Base-by-base conservation (phyloP, 2,113 vertebrate genomes). In the Gambusia affinis region DNA sequence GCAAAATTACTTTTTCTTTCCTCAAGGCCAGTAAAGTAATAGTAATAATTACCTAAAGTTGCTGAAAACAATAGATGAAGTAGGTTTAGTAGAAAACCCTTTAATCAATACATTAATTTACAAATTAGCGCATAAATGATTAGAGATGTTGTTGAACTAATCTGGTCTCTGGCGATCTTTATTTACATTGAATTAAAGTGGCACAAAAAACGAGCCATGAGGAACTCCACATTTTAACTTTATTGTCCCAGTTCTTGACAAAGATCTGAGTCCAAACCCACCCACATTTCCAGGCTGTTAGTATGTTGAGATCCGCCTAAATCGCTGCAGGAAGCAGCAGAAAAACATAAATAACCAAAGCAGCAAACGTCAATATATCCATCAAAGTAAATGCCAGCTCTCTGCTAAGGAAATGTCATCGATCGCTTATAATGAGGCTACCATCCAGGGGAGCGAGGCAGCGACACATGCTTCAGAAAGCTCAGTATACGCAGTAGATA, bases 381-480 rank as follows among this genome's bases (percentile, higher is more conserved):
- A 87, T 91, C 80, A 81, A 76, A 63, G 81, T 82, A 92, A 94
- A 93, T 93, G 92, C 79, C 93, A 93, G 75, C 71, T 64, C 63
- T 37, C 31, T 82, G 85, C 79, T 77, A n/a, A 75, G 88, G 81
- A 93, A 93, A 94, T 93, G 89, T 89, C 91, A 90, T 65, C 86
- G 80, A 44, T 60, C 81, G 70, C 87, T 92, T 87, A 85, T 87
- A 87, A 87, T 84, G 72, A 77, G 73, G 2, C 22, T 2, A 37
- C 69, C 61, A 51, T 71, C 28, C 37, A 15, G 47, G 3, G 69
- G 42, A 57, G 51, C 0, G 30, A 30, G 33, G 71, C 74, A 33
- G 67, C 47, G 82, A n/a, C 2, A 8, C 60, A 72, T 81, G 68
- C 84, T 79, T 65, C 64, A 64, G 31, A n/a, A 65, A 67, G 51